Conservation (phyloP, 2,888 invertebrate species). For the Anaspis maculata region DNA sequence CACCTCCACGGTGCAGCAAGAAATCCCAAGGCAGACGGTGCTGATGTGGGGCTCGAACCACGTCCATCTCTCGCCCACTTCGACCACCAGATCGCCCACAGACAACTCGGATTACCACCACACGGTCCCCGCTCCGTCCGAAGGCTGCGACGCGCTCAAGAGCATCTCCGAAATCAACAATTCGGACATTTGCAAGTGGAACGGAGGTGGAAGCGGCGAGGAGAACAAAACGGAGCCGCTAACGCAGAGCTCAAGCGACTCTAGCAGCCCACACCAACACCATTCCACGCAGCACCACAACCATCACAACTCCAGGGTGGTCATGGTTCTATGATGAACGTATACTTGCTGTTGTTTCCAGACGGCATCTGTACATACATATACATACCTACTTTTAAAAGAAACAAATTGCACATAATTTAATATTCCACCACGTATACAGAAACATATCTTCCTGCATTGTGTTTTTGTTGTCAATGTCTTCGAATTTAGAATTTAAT, state of each 20-base stretch:
- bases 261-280: conserved; percentile 39
- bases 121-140: conserved; percentile 11
- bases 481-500: conserved; percentile 29
- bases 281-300: conserved; percentile 34
- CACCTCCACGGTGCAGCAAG: conserved; percentile 30
- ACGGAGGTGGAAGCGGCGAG: conserved; percentile 23
- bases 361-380: conserved; percentile 26
- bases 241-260: conserved; percentile 28
- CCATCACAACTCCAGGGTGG: conserved; percentile 41
- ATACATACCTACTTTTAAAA: conserved; percentile 25
- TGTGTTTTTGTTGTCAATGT: conserved; percentile 35
- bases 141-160: conserved; percentile 34
- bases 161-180: conserved; percentile 34
- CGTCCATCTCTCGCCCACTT: conserved; percentile 24
- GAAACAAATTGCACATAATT: conserved; percentile 1
- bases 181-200: conserved; percentile 39
- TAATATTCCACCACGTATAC: conserved; percentile 10
- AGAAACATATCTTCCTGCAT: conserved; percentile 36
- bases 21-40: conserved; percentile 77
- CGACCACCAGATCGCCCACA: conserved; percentile 30
- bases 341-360: conserved; percentile 13
- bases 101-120: conserved; percentile 19
- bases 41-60: conserved; percentile 76
- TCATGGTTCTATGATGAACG: conserved; percentile 44
- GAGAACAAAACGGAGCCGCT: conserved; percentile 30